phyloP scores from a whole-genome alignment of 2,113 vertebrate species.

The Eudyptes chrysolophus region DNA sequence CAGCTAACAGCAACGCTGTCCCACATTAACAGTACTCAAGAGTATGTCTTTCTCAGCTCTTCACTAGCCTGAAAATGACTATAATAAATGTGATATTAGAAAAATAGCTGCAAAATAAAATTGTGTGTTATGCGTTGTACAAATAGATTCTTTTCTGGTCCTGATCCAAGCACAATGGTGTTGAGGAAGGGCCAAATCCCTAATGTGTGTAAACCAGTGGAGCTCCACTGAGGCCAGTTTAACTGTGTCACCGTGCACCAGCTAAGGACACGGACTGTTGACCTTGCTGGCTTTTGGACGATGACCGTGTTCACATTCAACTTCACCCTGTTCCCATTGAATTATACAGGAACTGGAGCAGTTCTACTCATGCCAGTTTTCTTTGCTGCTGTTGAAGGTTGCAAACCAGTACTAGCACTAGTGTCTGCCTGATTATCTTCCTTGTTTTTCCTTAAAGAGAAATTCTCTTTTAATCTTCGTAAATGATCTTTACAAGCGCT shows the following conservation, averaged over 20 bases:
- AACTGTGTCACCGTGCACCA: background rate
- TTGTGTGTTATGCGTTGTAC: background rate
- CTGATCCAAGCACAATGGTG: background rate
- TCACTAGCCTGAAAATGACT: background rate
- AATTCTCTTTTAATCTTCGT: conserved; percentile 27
- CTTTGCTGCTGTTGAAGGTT: background rate
- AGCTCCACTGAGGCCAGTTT: background rate
- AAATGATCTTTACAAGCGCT: background rate
- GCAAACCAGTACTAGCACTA: background rate
- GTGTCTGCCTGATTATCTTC: background rate
- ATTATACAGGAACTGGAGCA: background rate
- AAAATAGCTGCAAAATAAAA: background rate
- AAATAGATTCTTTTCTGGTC: background rate
- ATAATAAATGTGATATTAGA: background rate
- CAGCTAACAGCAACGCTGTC: background rate
- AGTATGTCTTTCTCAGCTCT: background rate
- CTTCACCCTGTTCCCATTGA: background rate
- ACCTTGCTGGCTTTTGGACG: background rate
- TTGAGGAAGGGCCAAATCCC: background rate
- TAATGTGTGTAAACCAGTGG: rapidly evolving
- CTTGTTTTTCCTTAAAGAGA: conserved; percentile 2
- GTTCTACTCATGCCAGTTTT: background rate
- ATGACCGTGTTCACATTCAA: background rate
- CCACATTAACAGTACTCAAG: background rate
- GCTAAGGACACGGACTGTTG: background rate